These are phyloP conservation scores for Zhuqinia jingwanae DNA, from an alignment of 2,888 invertebrate species.

Conservation along the genomic window DNA sequence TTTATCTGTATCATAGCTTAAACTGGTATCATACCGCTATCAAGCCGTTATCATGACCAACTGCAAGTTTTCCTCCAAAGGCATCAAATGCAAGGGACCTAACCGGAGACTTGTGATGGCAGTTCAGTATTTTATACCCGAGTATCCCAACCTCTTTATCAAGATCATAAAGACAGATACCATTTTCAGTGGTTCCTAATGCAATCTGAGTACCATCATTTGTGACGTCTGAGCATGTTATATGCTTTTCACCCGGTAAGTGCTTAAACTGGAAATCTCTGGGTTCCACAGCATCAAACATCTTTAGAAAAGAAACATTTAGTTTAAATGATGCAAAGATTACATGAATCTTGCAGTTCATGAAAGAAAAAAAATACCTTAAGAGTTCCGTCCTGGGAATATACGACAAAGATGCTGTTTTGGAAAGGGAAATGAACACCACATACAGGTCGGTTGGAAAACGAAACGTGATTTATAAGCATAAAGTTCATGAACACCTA, in stretches of 20 bases:
- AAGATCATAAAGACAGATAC: slow-evolving; percentile 60
- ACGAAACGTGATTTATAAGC: slow-evolving; percentile 26
- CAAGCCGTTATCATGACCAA: slow-evolving; percentile 85
- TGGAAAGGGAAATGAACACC: slow-evolving; percentile 65
- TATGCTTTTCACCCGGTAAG: slow-evolving; percentile 33
- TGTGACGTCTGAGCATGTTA: slow-evolving; percentile 43
- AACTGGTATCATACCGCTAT: too few relatives aligned
- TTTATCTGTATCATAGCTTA: too few relatives aligned
- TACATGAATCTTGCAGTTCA: too few relatives aligned
- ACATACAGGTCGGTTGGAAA: slow-evolving; percentile 29
- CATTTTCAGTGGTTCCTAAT: slow-evolving; percentile 70
- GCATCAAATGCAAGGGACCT: slow-evolving; percentile 71
- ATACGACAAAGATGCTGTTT: slow-evolving; percentile 52
- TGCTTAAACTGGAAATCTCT: slow-evolving; percentile 21
- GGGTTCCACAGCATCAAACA: slow-evolving; percentile 56
- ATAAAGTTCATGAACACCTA: slow-evolving; percentile 57
- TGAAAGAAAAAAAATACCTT: slow-evolving; percentile 36
- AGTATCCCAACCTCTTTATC: slow-evolving; percentile 44
- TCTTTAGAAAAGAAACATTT: slow-evolving; percentile 1
- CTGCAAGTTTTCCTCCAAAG: slow-evolving; percentile 84
- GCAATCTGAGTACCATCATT: slow-evolving; percentile 63
- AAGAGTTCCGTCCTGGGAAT: slow-evolving; percentile 64
- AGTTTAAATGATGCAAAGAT: neutral
- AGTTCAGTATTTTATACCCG: slow-evolving; percentile 35
- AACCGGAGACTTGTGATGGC: slow-evolving; percentile 61